Percentiles rank a stretch among this genome's conserved stretches.
These are phyloP conservation scores for Phycodurus eques DNA, from an alignment of 2,113 vertebrate species.

Conservation along the genomic window DNA sequence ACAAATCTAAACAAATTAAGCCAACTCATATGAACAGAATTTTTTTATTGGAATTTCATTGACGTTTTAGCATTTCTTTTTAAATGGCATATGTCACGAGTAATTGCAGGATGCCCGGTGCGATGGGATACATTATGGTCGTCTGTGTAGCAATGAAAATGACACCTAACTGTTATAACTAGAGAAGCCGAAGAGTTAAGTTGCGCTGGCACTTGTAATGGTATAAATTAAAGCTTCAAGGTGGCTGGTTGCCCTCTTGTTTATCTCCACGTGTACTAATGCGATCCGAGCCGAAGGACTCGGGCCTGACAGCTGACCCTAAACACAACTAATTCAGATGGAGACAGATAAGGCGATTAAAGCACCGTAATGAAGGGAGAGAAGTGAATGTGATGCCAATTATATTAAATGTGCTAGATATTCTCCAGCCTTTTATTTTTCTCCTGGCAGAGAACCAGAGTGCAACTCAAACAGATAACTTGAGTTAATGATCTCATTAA, in stretches of 20 bases:
- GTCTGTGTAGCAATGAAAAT: conserved; percentile 10
- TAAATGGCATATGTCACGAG: too few species aligned
- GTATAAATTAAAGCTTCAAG: neutral
- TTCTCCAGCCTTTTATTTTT: conserved; percentile 56
- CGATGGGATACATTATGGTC: neutral
- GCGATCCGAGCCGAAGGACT: conserved; percentile 48
- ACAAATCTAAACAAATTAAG: too few species aligned
- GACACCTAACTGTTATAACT: conserved; percentile 22
- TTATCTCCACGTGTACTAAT: conserved; percentile 55
- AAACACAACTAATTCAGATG: conserved; percentile 56
- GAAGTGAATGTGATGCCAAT: conserved; percentile 72
- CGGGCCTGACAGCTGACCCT: conserved; percentile 63
- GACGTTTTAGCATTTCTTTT: too few species aligned
- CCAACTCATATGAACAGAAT: too few species aligned
- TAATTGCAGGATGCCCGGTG: too few species aligned
- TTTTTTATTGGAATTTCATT: too few species aligned
- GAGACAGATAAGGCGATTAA: conserved; percentile 70
- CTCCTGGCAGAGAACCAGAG: conserved; percentile 58
- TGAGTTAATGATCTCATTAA: conserved; percentile 74
- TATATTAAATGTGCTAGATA: conserved; percentile 72
- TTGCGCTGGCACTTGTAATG: neutral
- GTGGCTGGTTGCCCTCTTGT: conserved; percentile 31
- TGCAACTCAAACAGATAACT: conserved; percentile 57
- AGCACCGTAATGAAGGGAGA: conserved; percentile 64
- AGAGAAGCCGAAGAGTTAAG: conserved; percentile 14